Base-by-base conservation (phyloP, 2,888 invertebrate species). In the Congeria kusceri region DNA sequence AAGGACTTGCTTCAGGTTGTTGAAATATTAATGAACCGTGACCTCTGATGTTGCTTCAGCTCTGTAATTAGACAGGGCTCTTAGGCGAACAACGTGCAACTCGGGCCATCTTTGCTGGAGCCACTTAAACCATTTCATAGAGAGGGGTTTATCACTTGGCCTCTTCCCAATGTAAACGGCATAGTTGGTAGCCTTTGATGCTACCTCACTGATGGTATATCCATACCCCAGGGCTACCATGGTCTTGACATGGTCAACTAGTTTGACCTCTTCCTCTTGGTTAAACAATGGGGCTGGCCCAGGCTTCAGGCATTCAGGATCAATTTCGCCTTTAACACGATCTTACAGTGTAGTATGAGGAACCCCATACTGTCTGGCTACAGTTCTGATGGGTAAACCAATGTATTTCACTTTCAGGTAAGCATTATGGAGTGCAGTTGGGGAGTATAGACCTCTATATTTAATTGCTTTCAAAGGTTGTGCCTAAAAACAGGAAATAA, bases 201-300 rank as follows among this genome's bases (percentile, higher is more conserved):
- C 53, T 3, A 62, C 53, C 53, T 70, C 69, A 53, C n/a, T 47
- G 13, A 61, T 70, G 18, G 69, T 62, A 27, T 32, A 70, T 13
- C 69, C 69, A 53, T 70, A 70, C n/a, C 62, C 69, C 20, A 62
- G 32, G 15, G n/a, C 49, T n/a, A 62, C 69, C 69, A 62, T 70
- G 9, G 29, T 32, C 39, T 61, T 70, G 49, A 70, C 53, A 56
- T 70, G 69, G 15, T 49, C 32, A 11, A 70, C 70, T 27, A 62
- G 53, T 18, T 61, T 47, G n/a, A 23, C 63, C 63, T 70, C 56
- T 44, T 70, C n/a, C 28, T 70, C 70, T 25, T 63, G 70, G 9
- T 18, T 49, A 47, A 70, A 70, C 7, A 70, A 13, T 56, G 70
- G 63, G 20, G 20, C 57, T 39, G 64, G 71, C 15, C 64, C 71